Evolutionary conservation across 1,140 invertebrate species (phyloP), one percentile per base, ranked within the genome.

Genomic region (Adoxophyes honmai): DNA sequence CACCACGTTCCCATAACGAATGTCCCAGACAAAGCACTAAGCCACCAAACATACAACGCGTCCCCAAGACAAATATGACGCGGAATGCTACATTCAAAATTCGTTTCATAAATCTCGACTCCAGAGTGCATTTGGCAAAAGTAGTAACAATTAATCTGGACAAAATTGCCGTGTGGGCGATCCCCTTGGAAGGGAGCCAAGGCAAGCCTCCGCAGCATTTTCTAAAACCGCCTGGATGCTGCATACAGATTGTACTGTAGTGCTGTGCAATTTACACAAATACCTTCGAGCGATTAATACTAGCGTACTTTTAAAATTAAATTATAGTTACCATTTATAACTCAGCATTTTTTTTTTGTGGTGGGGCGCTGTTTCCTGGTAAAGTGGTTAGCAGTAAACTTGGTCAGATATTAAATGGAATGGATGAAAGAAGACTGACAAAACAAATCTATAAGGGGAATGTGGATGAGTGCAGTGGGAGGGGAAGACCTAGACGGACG

Each of bases 131-230:
- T 76, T 76, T 79, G 76, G 71, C 76, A 76, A 70, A 78, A 79
- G 75, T 70, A 75, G 69, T 73, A 70, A 75, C 76, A 75, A 79
- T 79, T 79, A 76, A 79, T 79, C 71, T 72, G 63, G 57, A 65
- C 71, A 68, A 64, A 70, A 71, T 66, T 68, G 60, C 59, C 58
- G 59, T 59, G 52, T 36, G 52, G 52, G 35, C 35, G 15, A 38
- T 37, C 52, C 55, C 34, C 54, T 70, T 79, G 76, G 76, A 79
- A 42, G 18, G 9, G 21, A 11, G 76, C 76, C 76, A 79, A 70
- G 57, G 53, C 57, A 51, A 55, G 52, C 33, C 62, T 36, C 33
- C 21, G 37, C 37, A 36, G 34, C 36, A 36, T 54, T 54, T 44
- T 59, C 36, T 37, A 44, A n/a, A 54, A 59, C 39, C 21, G 16